A percentile compares a stretch with the other conserved stretches of the same genome.
Conservation (phyloP, 1,140 invertebrate genomes). For the Archivesica marissinica region DNA sequence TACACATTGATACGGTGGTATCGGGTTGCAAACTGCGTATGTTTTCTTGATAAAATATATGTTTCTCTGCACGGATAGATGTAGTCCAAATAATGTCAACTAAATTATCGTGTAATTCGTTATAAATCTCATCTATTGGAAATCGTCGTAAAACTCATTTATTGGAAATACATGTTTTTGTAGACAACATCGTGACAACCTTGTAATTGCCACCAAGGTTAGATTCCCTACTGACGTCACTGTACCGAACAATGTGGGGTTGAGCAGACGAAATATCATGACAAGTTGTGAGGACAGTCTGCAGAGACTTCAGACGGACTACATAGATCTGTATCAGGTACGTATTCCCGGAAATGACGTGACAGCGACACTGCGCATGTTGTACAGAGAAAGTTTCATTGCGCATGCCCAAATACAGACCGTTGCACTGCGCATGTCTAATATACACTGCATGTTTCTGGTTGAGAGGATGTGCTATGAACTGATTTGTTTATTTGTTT, state of each 20-base stretch:
- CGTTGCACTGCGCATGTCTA: background rate
- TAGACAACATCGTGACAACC: constrained; percentile 69
- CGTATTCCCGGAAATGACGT: background rate
- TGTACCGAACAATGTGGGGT: constrained; percentile 61
- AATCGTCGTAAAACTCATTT: background rate
- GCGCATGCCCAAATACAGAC: background rate
- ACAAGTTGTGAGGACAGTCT: constrained; percentile 65
- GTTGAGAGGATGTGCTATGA: background rate
- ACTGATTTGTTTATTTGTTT: background rate
- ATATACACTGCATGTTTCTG: background rate
- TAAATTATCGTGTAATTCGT: too few species aligned
- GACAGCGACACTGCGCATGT: background rate
- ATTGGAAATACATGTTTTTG: background rate
- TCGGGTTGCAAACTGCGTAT: too few species aligned
- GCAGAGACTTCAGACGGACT: constrained; percentile 58
- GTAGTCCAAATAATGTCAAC: too few species aligned
- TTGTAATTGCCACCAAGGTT: constrained; percentile 76
- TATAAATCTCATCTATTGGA: background rate
- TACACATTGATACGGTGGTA: too few species aligned
- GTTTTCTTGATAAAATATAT: too few species aligned
- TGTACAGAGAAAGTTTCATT: background rate
- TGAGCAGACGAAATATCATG: constrained; percentile 72
- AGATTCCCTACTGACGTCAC: constrained; percentile 48
- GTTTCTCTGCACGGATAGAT: too few species aligned
- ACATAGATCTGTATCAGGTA: constrained; percentile 64